These are phyloP conservation scores for Spodoptera picta DNA, from an alignment of 2,888 invertebrate species.

Conservation along the genomic window DNA sequence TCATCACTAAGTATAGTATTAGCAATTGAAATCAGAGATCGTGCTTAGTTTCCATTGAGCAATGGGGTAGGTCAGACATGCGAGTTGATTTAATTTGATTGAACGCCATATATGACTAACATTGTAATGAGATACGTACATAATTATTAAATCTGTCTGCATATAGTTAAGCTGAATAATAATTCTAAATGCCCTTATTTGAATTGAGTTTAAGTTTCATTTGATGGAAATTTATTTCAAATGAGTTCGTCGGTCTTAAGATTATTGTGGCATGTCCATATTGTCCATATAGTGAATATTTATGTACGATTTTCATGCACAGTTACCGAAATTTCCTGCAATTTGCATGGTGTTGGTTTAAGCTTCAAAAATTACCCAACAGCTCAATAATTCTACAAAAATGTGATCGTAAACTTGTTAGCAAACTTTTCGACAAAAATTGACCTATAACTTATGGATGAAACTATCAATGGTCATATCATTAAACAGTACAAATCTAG, in stretches of 20 bases:
- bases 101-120: constrained; percentile 42
- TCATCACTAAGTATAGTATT: constrained; percentile 69
- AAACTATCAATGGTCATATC: no score
- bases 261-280: not conserved
- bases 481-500: no score
- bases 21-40: constrained; percentile 82
- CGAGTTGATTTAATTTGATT: constrained; percentile 69
- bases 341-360: no score
- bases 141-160: constrained; percentile 10
- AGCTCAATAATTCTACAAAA: no score
- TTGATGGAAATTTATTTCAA: not conserved
- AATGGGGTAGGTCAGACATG: constrained; percentile 86
- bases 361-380: no score
- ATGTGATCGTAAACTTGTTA: no score
- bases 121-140: constrained; percentile 36
- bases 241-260: not conserved
- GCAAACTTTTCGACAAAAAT: no score
- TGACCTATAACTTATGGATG: no score
- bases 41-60: constrained; percentile 76
- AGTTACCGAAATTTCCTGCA: no score
- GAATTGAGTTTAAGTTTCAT: not conserved
- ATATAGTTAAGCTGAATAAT: not conserved
- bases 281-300: no score
- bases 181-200: constrained; percentile 9
- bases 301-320: no score